Evolutionary conservation across 1,140 invertebrate genomes (phyloP).

Genomic region (Lepidotrigona ventralis): DNA sequence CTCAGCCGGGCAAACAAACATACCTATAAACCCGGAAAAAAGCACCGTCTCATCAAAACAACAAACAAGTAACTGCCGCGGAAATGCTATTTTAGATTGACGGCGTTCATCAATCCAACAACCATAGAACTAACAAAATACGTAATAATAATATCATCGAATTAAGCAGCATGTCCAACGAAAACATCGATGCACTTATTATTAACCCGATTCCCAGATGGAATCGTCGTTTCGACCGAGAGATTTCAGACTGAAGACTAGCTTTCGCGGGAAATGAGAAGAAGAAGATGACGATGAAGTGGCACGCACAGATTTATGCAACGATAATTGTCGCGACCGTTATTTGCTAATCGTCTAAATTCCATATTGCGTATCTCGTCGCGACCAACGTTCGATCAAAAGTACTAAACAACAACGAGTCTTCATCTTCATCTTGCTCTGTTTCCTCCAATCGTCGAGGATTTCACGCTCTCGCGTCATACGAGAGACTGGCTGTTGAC

Average conservation of each 20-base stretch:
- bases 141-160: neutral
- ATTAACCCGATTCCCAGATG: conserved; percentile 17
- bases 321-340: conserved; percentile 54
- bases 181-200: conserved; percentile 39
- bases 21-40: neutral
- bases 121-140: no score
- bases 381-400: conserved; percentile 14
- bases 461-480: neutral
- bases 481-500: conserved; percentile 10
- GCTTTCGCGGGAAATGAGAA: neutral
- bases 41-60: neutral
- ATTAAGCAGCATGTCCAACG: neutral
- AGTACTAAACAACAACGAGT: neutral
- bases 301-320: conserved; percentile 47
- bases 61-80: neutral
- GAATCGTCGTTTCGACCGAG: neutral
- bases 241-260: conserved; percentile 15
- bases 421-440: neutral
- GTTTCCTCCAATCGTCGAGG: neutral
- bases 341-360: conserved; percentile 51
- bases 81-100: neutral
- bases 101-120: neutral
- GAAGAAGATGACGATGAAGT: conserved; percentile 12
- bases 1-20: no score
- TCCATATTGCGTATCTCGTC: conserved; percentile 43